These are phyloP conservation scores for Crotalus tigris DNA, from an alignment of 2,113 vertebrate genomes.

Conservation along the genomic window DNA sequence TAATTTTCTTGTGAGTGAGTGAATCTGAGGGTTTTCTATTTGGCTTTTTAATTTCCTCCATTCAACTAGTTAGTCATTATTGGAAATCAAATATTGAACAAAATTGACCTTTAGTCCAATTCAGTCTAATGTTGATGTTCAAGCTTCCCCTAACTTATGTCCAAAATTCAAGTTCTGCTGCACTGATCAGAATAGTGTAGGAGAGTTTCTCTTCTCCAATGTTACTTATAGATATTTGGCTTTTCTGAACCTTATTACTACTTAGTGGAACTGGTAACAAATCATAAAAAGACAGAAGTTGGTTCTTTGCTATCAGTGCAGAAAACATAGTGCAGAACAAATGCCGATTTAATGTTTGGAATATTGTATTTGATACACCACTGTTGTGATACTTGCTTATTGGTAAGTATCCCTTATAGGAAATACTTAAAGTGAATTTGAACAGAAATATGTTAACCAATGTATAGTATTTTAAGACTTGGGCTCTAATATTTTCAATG, in stretches of 20 bases:
- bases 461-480: not conserved
- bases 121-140: not conserved
- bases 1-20: not conserved
- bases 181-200: not conserved
- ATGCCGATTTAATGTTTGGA: constrained; percentile 23
- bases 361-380: not conserved
- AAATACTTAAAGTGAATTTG: not conserved
- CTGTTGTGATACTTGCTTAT: not conserved
- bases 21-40: not conserved
- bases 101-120: not conserved
- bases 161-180: not conserved
- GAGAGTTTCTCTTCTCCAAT: not conserved
- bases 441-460: not conserved
- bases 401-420: not conserved
- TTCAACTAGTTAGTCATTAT: not conserved
- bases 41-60: not conserved
- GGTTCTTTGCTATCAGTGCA: constrained; percentile 16
- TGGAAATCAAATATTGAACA: not conserved
- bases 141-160: not conserved
- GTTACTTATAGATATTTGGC: not conserved
- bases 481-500: not conserved
- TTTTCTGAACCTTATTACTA: constrained; percentile 49
- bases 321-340: constrained; percentile 29
- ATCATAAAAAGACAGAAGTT: constrained; percentile 31
- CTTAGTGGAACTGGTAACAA: constrained; percentile 47